A percentile compares a stretch with the other conserved stretches of the same genome.
phyloP scores from a whole-genome alignment of 2,888 invertebrate genomes.

The Clitarchus hookeri region DNA sequence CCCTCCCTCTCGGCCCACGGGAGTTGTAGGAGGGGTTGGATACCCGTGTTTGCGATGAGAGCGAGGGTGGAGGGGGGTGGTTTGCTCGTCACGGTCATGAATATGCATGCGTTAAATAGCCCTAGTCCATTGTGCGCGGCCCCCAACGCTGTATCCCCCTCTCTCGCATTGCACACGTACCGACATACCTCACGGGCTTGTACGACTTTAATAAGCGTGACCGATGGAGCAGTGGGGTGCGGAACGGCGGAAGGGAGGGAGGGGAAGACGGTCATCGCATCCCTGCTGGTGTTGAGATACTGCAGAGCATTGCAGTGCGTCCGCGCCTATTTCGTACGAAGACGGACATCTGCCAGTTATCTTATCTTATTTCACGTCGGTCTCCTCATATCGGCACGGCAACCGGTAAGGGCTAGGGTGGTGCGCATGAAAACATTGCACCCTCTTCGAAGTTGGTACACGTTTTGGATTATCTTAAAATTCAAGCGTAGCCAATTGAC shows the following conservation, averaged over 20 bases:
- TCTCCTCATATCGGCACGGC: too few relatives aligned
- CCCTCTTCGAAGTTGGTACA: too few relatives aligned
- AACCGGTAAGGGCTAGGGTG: too few relatives aligned
- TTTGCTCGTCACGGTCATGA: constrained; percentile 30
- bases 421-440: too few relatives aligned
- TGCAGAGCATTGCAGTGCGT: constrained; percentile 21
- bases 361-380: too few relatives aligned
- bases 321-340: too few relatives aligned
- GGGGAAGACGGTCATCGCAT: neutral
- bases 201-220: neutral
- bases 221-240: neutral
- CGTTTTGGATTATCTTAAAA: too few relatives aligned
- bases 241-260: neutral
- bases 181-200: constrained; percentile 18
- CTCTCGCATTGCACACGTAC: neutral
- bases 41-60: neutral
- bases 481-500: too few relatives aligned
- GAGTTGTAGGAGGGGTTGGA: too few relatives aligned
- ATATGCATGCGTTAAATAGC: constrained; percentile 30
- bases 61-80: constrained; percentile 20
- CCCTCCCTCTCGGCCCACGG: neutral
- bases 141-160: neutral
- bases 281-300: neutral
- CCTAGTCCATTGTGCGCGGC: constrained; percentile 18
- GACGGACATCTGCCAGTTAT: constrained; percentile 5